Base-by-base conservation (phyloP, 2,888 invertebrate genomes). In the Megalurothrips usitatus region DNA sequence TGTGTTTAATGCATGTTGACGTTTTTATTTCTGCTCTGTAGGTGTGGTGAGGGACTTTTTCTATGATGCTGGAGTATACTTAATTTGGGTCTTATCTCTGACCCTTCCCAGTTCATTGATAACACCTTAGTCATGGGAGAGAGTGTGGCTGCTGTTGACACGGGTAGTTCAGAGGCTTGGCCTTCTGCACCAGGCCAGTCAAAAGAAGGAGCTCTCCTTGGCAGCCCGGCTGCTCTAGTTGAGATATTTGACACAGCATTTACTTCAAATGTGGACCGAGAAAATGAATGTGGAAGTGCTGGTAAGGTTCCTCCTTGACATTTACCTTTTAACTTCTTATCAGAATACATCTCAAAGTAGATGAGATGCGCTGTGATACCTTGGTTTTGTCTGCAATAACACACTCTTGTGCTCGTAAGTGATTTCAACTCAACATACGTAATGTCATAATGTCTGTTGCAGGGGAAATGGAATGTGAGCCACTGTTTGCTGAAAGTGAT, bases 201-300 rank as follows among this genome's bases (percentile, higher is more conserved):
- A n/a, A 81, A 81, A 14, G 82, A 82, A 79, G 82, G 80, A 47
- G 81, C 68, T 23, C 23, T 81, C 28, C 58, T 81, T 12, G 82
- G 80, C 4, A 83, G 83, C 48, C 84, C 84, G 34, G 82, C 84
- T 34, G 83, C 84, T 63, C 82, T 92, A 84, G 91, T 90, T 80
- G 91, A 91, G 86, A 91, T 92, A 85, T 88, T 92, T 84, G 91
- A 91, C 85, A 90, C 91, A 82, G 91, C 91, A 82, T 92, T 91
- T 85, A 89, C 91, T 83, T 90, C 91, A 82, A 89, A 90, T 82
- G 89, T 89, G 79, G 89, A 89, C 85, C 87, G 87, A 82, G 85
- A 87, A 78, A 83, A 84, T 83, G 84, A 83, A 23, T 80, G 78
- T 79, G 82, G 82, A 43, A 80, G 79, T 82, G 0, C 87, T 68